Percentiles rank a stretch among this genome's conserved stretches.
These are phyloP conservation scores for Lumbricus terrestris DNA, from an alignment of 2,888 invertebrate genomes.

Conservation along the genomic window DNA sequence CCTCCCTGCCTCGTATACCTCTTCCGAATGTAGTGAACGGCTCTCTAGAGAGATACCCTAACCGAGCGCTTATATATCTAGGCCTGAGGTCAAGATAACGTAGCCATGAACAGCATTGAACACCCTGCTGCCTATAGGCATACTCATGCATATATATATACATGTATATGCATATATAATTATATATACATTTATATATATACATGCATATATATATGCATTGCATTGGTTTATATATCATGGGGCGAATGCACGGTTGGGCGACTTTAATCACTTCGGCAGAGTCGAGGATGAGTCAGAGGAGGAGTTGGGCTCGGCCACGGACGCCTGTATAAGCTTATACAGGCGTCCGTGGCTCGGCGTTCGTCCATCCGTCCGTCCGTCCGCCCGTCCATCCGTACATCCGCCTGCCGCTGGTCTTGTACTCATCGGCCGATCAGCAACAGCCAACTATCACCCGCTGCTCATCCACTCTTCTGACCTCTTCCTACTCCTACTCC, in stretches of 20 bases:
- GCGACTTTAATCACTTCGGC: not conserved
- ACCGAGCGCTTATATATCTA: not conserved
- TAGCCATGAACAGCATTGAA: not conserved
- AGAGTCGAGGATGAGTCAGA: not conserved
- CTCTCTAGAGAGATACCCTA: not conserved
- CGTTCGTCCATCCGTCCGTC: too few relatives aligned
- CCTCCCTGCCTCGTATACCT: too few relatives aligned
- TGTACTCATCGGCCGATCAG: not conserved
- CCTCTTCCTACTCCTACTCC: not conserved
- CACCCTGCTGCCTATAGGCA: not conserved
- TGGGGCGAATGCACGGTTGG: not conserved
- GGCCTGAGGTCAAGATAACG: not conserved
- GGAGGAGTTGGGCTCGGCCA: not conserved
- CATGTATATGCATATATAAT: too few relatives aligned
- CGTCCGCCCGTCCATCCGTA: not conserved
- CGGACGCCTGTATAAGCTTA: too few relatives aligned
- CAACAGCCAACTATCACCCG: not conserved
- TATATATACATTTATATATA: too few relatives aligned
- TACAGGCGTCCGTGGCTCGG: too few relatives aligned
- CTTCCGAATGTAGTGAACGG: not conserved
- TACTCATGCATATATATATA: too few relatives aligned
- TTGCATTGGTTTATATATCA: not conserved
- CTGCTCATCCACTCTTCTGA: not conserved
- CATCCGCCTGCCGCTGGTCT: not conserved
- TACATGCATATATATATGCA: not conserved